Evolutionary conservation across 2,113 vertebrate genomes (phyloP).

Genomic region (Kryptolebias marmoratus): DNA sequence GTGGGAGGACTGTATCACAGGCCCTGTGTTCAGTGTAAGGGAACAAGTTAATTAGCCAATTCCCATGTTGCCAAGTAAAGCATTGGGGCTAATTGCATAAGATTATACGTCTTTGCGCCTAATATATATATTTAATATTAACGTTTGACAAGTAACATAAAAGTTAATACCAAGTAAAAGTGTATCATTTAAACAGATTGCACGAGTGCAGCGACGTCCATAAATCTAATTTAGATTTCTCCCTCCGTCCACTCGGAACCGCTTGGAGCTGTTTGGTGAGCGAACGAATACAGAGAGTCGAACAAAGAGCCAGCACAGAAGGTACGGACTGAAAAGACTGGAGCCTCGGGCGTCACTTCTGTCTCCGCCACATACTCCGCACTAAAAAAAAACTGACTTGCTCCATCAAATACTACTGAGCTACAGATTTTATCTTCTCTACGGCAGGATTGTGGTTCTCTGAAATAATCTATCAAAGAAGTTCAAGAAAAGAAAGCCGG

Average conservation of each 20-base stretch:
- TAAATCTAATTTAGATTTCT: conserved; percentile 37
- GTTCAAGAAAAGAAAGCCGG: not conserved
- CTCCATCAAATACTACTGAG: conserved; percentile 34
- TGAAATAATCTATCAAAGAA: conserved; percentile 24
- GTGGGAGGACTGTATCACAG: not conserved
- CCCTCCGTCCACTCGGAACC: conserved; percentile 10
- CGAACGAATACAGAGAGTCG: conserved; percentile 46
- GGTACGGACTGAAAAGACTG: conserved; percentile 47
- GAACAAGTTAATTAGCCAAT: conserved; percentile 11
- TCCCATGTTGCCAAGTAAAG: conserved; percentile 6
- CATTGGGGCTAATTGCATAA: conserved; percentile 18
- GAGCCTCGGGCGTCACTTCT: conserved; percentile 37
- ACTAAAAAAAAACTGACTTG: conserved; percentile 57
- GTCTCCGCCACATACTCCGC: conserved; percentile 31
- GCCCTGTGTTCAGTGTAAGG: not conserved
- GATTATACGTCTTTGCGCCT: conserved; percentile 20
- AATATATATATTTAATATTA: not conserved
- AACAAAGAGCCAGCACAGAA: conserved; percentile 55
- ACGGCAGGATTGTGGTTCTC: conserved; percentile 28
- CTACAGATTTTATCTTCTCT: not conserved
- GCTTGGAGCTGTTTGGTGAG: conserved; percentile 57
- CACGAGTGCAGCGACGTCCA: conserved; percentile 15
- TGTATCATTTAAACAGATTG: conserved; percentile 3
- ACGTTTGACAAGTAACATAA: conserved; percentile 18
- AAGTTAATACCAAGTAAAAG: conserved; percentile 6